A percentile compares a stretch with the other conserved stretches of the same genome.
Evolutionary conservation across 2,113 vertebrate genomes (phyloP).

Genomic region (Peromyscus maniculatus): DNA sequence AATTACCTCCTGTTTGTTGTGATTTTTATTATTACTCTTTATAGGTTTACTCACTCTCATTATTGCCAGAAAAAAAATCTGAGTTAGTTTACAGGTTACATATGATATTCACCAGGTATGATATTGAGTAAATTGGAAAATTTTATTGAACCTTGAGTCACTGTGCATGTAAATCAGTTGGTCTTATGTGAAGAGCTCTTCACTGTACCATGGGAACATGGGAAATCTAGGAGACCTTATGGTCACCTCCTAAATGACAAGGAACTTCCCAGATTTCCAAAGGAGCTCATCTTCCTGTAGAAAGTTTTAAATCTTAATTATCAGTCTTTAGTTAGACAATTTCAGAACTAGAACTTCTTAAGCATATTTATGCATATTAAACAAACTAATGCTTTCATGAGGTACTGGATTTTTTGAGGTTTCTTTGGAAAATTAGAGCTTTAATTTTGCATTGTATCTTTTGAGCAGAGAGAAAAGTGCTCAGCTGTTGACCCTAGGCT

Average conservation of each 20-base stretch:
- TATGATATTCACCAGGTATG: not conserved
- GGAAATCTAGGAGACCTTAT: not conserved
- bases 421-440: not conserved
- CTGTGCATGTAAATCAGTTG: not conserved
- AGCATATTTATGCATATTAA: not conserved
- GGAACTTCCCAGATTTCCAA: not conserved
- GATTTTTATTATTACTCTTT: not conserved
- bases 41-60: not conserved
- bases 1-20: not conserved
- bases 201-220: accelerated
- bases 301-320: not conserved
- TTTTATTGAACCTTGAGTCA: not conserved
- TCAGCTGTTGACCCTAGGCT: not conserved
- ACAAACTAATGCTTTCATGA: not conserved
- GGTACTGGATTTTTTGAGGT: not conserved
- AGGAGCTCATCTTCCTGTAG: not conserved
- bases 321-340: not conserved
- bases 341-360: not conserved
- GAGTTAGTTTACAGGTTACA: not conserved
- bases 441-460: conserved; percentile 9
- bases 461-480: not conserved
- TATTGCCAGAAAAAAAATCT: not conserved
- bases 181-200: not conserved
- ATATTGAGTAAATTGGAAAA: not conserved
- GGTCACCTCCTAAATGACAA: not conserved